Evolutionary conservation across 1,140 invertebrate species (phyloP), one percentile per base, ranked within the genome.

Genomic region (Atta texana): DNA sequence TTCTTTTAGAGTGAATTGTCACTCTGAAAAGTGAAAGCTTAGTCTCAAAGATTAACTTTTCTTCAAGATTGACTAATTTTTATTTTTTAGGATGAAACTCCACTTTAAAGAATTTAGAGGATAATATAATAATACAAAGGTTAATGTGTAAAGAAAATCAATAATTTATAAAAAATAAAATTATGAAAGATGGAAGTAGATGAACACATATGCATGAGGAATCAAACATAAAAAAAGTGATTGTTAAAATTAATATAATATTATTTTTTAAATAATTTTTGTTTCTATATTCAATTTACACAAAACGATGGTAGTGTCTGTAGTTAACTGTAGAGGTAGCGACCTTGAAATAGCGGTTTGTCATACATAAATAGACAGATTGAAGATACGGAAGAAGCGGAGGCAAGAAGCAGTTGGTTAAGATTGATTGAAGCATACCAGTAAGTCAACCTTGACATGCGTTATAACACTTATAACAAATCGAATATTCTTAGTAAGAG

Each of bases 261-360:
- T 69, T 53, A 28, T n/a, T 63, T 63, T 61, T 14, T 28, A 2
- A 69, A 18, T 57, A 69, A 71, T 57, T 2, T 80, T 34, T n/a
- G 10, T 57, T 72, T 72, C 44, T 59, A 28, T 10, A 21, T 57
- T 44, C 10, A 72, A 6, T 71, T 71, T 34, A 24, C 53, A 14
- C 21, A 24, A 72, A 34, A 28, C 24, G 24, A 57, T 82, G 12
- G 34, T 14, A 71, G 18, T 39, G 44, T 55, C 51, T 57, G 5
- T 44, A 31, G 68, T 44, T 74, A 82, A 82, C 80, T 61, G 51
- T 55, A 51, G 44, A 75, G 44, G 51, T 63, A 59, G 34, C 82
- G 88, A 76, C 88, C 90, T 81, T 91, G 90, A 85, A 78, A 72
- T 84, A 61, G 31, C 18, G 31, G 68, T n/a, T 55, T 75, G 85